Evolutionary conservation across 2,113 vertebrate species (phyloP), one percentile per base, ranked within the genome.

Genomic region (Marmota monax): DNA sequence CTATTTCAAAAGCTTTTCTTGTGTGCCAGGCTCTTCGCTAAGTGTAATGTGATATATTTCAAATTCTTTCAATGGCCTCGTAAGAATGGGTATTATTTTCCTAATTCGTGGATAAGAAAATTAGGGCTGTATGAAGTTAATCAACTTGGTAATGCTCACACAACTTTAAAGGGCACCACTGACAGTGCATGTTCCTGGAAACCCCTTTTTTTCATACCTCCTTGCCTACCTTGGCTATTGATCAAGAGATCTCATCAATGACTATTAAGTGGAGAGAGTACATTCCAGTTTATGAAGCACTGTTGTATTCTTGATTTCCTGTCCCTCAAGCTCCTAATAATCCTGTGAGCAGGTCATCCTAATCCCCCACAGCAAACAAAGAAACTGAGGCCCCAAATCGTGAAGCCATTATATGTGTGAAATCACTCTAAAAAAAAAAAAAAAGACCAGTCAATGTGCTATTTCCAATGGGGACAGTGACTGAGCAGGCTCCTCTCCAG

Each of bases 81-180:
- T 76, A 74, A 65, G 51, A 78, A 63, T 77, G 48, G 34, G 1
- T 39, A 27, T 37, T 48, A 29, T 83, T 96, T 94, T 48, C 53
- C 12, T 79, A 84, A 83, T 86, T 89, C 51, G 45, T 20, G 85
- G 45, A 42, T 51, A 63, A n/a, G 45, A 93, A 93, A 83, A 73
- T 83, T 32, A 78, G 92, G 34, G 34, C 29, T 83, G 7, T 67
- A 74, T 39, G 70, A 94, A 58, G 27, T 70, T 92, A 74, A 82
- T 86, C 73, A 91, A 79, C 69, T 86, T 83, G 22, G 27, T 84
- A 18, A 88, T 56, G 61, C 77, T 87, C 88, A 92, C 16, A 70
- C 34, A 69, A 58, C 53, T 85, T 80, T 70, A 90, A 93, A 96
- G 77, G 17, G 8, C 56, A 58, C 56, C 20, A 32, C 32, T n/a